Evolutionary conservation across 2,113 vertebrate species (phyloP), one percentile per base, ranked within the genome.

Genomic region (Gopherus flavomarginatus): DNA sequence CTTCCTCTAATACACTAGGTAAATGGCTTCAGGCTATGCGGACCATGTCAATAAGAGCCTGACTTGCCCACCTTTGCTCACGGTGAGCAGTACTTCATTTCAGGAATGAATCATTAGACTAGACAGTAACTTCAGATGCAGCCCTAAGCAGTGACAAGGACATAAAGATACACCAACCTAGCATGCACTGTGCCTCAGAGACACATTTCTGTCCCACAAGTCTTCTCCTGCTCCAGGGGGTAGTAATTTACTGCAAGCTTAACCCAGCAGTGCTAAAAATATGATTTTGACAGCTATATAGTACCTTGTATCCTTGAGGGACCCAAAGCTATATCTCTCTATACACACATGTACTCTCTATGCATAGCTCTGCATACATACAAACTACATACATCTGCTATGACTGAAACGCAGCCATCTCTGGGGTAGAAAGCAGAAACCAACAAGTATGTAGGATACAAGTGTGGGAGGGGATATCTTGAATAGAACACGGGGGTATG

Each of bases 1-100:
- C 2, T 93, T 90, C 50, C 89, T 82, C 95, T 96, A 84, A 95
- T 96, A 96, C 90, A 87, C 85, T 79, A 65, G 89, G 94, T 92
- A 94, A 96, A 97, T 90, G 94, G 88, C 94, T 96, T 94, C 91
- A 97, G 95, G 96, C 54, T 95, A 96, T 94, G 94, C 97, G 96
- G 92, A 83, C 81, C 91, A 96, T 95, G 95, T 97, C 97, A 94
- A 91, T 84, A 35, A 87, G 91, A 94, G 88, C 96, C 97, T 88
- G 96, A 95, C 94, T 97, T 81, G 89, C 38, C 38, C 24, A 12
- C 21, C 11, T 42, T 77, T 27, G 24, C 6, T 94, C 88, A 52
- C 90, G 87, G 94, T 1, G 1, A 96, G 91, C 78, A 84, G 57
- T 90, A 85, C 97, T 96, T 97, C 95, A 96, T 79, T 88, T 65